A percentile compares a stretch with the other conserved stretches of the same genome.
Evolutionary conservation across 1,140 invertebrate genomes (phyloP).

Genomic region (Acyrthosiphon pisum): DNA sequence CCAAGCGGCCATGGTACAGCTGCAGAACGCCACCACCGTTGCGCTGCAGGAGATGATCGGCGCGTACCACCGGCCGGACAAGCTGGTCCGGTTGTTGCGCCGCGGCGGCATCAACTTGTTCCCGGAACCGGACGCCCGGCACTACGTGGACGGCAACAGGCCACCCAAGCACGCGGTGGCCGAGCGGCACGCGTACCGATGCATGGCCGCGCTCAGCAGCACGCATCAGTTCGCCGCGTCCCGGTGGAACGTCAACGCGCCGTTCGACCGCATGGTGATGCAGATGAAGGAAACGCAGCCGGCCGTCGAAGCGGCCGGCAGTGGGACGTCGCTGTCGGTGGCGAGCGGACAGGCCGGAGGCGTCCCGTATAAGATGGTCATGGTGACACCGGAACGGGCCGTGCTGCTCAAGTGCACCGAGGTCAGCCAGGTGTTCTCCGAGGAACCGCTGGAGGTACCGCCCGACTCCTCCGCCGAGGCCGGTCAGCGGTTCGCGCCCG

Average conservation of each 20-base stretch:
- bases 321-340: background rate
- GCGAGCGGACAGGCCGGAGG: background rate
- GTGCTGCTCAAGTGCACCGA: slow-evolving; percentile 74
- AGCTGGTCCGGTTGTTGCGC: slow-evolving; percentile 74
- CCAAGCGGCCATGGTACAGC: slow-evolving; percentile 66
- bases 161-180: slow-evolving; percentile 77
- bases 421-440: slow-evolving; percentile 71
- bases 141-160: slow-evolving; percentile 76
- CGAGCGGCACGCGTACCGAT: slow-evolving; percentile 81
- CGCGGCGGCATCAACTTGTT: slow-evolving; percentile 87
- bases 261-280: slow-evolving; percentile 73
- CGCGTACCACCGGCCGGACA: slow-evolving; percentile 66
- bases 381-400: slow-evolving; percentile 71
- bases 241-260: slow-evolving; percentile 79
- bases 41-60: slow-evolving; percentile 68
- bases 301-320: background rate
- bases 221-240: slow-evolving; percentile 87
- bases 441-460: slow-evolving; percentile 56
- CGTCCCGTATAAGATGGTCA: slow-evolving; percentile 64
- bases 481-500: background rate
- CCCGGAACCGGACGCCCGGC: slow-evolving; percentile 82
- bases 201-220: slow-evolving; percentile 79
- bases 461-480: background rate
- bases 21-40: slow-evolving; percentile 68
- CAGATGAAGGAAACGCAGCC: slow-evolving; percentile 71